Conservation (phyloP, 2,113 vertebrate species). For the Micronycteris hirsuta region DNA sequence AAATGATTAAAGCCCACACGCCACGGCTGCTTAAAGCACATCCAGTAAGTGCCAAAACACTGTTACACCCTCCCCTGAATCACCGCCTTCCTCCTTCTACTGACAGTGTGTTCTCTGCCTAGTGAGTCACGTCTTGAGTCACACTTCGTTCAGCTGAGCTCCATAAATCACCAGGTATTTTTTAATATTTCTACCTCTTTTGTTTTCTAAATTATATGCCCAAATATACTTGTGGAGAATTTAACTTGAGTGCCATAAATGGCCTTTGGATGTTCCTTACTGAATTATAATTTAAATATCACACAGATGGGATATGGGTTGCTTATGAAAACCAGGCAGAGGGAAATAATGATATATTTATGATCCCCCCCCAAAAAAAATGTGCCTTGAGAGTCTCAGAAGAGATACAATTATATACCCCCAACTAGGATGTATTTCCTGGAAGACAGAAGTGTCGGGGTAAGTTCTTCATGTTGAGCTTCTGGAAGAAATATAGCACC, state of each 20-base stretch:
- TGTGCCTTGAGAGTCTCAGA: background rate
- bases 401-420: background rate
- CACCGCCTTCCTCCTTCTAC: background rate
- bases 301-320: background rate
- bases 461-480: background rate
- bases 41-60: conserved; percentile 15
- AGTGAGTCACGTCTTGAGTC: conserved; percentile 11
- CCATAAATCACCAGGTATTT: background rate
- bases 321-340: background rate
- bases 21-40: background rate
- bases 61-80: conserved; percentile 6
- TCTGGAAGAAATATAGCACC: background rate
- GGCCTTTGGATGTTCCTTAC: background rate
- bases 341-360: background rate
- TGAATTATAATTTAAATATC: conserved; percentile 20
- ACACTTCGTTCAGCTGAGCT: background rate
- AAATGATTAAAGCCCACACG: background rate
- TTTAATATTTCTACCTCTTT: background rate
- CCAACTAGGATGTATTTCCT: background rate
- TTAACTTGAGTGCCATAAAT: background rate
- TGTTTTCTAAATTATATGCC: background rate
- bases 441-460: background rate
- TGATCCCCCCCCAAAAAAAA: background rate
- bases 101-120: background rate
- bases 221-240: background rate